Conservation (phyloP, 2,888 invertebrate species). For the Thymelicus lineola region DNA sequence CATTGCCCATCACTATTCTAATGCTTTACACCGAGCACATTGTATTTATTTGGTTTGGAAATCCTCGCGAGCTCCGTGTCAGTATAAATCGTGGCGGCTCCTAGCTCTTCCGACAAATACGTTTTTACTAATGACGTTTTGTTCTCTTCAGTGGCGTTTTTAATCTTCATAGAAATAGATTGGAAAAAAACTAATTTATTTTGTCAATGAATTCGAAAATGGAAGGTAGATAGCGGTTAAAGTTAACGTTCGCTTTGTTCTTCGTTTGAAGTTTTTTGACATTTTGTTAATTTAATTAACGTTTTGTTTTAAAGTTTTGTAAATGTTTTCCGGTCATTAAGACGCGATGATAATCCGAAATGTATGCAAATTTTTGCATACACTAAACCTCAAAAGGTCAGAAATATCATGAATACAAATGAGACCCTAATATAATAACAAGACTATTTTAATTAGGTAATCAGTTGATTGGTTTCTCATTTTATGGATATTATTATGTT, state of each 20-base stretch:
- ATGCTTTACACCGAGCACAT: constrained; percentile 54
- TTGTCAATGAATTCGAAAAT: constrained; percentile 15
- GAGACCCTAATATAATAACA: too few relatives aligned
- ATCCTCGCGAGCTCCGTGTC: constrained; percentile 67
- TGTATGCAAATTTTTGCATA: too few relatives aligned
- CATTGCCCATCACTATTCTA: constrained; percentile 40
- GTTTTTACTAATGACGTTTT: constrained; percentile 71
- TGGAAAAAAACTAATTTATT: constrained; percentile 27
- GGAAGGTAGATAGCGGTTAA: not conserved
- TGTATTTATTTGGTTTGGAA: constrained; percentile 73
- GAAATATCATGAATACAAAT: too few relatives aligned
- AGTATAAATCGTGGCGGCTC: constrained; percentile 72
- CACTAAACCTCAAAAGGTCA: too few relatives aligned
- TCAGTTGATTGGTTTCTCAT: too few relatives aligned
- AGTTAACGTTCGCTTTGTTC: not conserved
- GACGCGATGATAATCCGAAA: too few relatives aligned
- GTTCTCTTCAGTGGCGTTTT: constrained; percentile 49
- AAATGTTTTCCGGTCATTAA: too few relatives aligned
- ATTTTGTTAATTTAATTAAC: not conserved
- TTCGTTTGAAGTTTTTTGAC: not conserved
- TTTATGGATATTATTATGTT: too few relatives aligned
- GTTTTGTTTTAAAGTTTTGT: too few relatives aligned
- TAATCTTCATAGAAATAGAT: constrained; percentile 33
- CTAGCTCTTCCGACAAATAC: constrained; percentile 76
- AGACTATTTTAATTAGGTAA: too few relatives aligned